Evolutionary conservation across 2,888 invertebrate genomes (phyloP).

Genomic region (Pediacus dermestoides): DNA sequence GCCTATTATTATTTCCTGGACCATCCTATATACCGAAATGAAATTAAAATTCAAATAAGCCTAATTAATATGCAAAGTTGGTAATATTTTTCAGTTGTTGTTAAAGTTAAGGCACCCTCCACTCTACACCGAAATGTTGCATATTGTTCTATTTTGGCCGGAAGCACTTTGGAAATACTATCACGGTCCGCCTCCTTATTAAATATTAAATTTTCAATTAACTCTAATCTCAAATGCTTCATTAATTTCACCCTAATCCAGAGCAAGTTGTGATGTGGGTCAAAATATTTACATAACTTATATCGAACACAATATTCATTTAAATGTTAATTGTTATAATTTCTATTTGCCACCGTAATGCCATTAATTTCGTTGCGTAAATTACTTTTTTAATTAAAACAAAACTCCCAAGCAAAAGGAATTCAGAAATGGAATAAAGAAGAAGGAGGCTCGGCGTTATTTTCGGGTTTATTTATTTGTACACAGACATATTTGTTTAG

Average conservation of each 20-base stretch:
- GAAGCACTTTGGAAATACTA: constrained; percentile 22
- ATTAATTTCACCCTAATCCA: constrained; percentile 22
- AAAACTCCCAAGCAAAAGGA: too few species aligned
- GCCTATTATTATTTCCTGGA: neutral
- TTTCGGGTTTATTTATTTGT: too few species aligned
- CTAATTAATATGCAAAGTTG: neutral
- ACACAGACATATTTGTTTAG: too few species aligned
- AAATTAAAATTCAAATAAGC: too few species aligned
- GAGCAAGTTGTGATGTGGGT: constrained; percentile 19
- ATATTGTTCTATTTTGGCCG: constrained; percentile 24
- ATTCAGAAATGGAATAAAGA: too few species aligned
- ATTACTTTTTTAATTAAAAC: too few species aligned
- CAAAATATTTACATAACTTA: constrained; percentile 19
- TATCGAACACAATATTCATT: constrained; percentile 2
- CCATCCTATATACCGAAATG: too few species aligned
- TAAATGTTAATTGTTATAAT: constrained; percentile 4
- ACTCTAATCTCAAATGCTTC: constrained; percentile 24
- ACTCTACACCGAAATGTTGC: constrained; percentile 14
- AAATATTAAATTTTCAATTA: constrained; percentile 30
- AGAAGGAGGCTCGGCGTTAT: too few species aligned
- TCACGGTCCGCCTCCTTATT: constrained; percentile 22
- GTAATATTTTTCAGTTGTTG: neutral
- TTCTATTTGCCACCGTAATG: too few species aligned
- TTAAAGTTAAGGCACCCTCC: too few species aligned
- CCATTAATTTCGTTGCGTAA: too few species aligned